Evolutionary conservation across 2,888 invertebrate species (phyloP).

Genomic region (Pinctada fucata): DNA sequence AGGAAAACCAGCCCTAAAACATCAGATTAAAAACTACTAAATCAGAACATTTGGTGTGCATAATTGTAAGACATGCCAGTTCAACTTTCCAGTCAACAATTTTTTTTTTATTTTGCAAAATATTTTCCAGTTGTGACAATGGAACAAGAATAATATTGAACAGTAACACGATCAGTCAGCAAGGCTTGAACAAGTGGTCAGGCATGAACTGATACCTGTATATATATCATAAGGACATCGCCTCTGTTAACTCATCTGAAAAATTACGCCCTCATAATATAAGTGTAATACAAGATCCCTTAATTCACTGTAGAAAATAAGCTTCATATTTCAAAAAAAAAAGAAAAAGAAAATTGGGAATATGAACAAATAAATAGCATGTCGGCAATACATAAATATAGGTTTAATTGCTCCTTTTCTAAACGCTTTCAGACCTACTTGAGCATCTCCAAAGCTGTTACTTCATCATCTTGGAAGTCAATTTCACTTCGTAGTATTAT

Average conservation of each 20-base stretch:
- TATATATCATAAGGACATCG: slow-evolving; percentile 9
- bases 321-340: no score
- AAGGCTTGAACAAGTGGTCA: slow-evolving; percentile 35
- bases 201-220: slow-evolving; percentile 36
- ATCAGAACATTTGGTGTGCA: slow-evolving; percentile 26
- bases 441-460: no score
- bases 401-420: no score
- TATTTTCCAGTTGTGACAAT: slow-evolving; percentile 20
- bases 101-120: slow-evolving; percentile 11
- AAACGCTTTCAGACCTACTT: no score
- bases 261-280: slow-evolving; percentile 22
- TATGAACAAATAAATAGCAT: no score
- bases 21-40: slow-evolving; percentile 19
- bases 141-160: slow-evolving; percentile 28
- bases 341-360: no score
- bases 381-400: no score
- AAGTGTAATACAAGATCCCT: not conserved
- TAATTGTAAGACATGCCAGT: slow-evolving; percentile 31
- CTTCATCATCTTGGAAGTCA: no score
- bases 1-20: slow-evolving; percentile 9
- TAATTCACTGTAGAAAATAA: no score
- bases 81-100: slow-evolving; percentile 34
- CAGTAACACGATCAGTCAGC: slow-evolving; percentile 31
- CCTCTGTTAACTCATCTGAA: slow-evolving; percentile 25
- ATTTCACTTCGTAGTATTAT: no score